Evolutionary conservation across 2,888 invertebrate species (phyloP).

Genomic region (Idaea aversata): DNA sequence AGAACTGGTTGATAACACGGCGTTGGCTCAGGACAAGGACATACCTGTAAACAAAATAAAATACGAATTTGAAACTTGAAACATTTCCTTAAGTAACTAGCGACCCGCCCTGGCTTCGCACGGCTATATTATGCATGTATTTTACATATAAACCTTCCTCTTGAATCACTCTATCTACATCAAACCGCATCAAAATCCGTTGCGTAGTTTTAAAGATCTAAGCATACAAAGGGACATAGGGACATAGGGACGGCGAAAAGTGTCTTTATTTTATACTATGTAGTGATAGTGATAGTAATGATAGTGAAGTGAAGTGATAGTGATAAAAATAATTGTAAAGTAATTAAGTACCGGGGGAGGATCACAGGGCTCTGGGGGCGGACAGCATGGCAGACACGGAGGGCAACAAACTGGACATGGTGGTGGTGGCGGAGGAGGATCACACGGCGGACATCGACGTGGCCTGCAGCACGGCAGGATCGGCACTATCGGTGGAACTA

Average conservation of each 20-base stretch:
- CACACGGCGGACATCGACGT: conserved; percentile 53
- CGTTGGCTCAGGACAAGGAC: conserved; percentile 65
- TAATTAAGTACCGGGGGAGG: conserved; percentile 62
- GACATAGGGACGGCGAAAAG: too few species aligned
- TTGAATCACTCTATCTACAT: too few species aligned
- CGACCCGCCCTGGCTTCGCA: too few species aligned
- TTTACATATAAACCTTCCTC: too few species aligned
- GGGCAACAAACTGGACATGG: conserved; percentile 63
- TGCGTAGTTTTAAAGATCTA: too few species aligned
- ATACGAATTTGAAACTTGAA: background rate
- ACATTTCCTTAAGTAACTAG: background rate
- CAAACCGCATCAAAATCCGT: too few species aligned
- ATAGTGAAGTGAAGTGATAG: too few species aligned
- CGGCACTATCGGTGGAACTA: conserved; percentile 68
- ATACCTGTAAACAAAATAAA: conserved; percentile 45
- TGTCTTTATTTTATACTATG: too few species aligned
- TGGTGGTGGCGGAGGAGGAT: conserved; percentile 53
- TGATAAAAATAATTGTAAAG: conserved; percentile 1
- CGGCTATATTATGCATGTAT: too few species aligned
- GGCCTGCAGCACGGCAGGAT: conserved; percentile 61
- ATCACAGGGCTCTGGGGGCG: conserved; percentile 66
- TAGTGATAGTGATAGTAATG: too few species aligned
- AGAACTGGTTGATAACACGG: conserved; percentile 68
- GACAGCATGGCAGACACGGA: conserved; percentile 68
- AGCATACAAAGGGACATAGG: too few species aligned